Base-by-base conservation (phyloP, 64 coral and sea anemone species). In the Platygyra sinensis region DNA sequence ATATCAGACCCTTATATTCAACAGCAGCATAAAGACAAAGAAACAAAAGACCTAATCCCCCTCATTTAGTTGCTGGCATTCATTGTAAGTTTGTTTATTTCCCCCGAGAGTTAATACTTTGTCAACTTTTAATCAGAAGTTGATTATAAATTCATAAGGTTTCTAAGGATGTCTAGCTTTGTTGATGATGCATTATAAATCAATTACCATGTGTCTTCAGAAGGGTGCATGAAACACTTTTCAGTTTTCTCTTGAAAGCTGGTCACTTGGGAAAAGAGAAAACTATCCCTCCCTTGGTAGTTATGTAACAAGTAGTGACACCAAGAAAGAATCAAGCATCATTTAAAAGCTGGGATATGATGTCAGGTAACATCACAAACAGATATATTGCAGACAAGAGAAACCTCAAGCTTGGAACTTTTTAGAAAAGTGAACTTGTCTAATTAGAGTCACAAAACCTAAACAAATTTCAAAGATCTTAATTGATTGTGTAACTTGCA, bases 31-130 rank as follows among this genome's bases (percentile, higher is more conserved):
- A 27, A 69, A 69, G 22, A 69, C 16, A 11, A 69, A 25, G 22
- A 46, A 57, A 79, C 76, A 79, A 77, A 79, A 29, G 51, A 14
- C 11, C 55, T 79, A 79, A 79, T 79, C 49, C 76, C 76, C 30
- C 22, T 79, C 25, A 29, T 29, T 30, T n/a, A 27, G 17, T 18
- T 6, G 11, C 27, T 39, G 3, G 19, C 76, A 55, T 15, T 52
- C 8, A 5, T 46, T 27, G 4, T 60, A 22, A 20, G 65, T 22
- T 61, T 20, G 28, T 14, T 31, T 17, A 30, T 61, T 80, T 61
- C 78, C 78, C 55, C 55, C 19, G 78, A 80, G 78, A 61, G 61
- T 62, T 16, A 80, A 2, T 69, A 27, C 51, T 27, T 10, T 80
- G 52, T 80, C n/a, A 31, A 5, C 17, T 36, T 6, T 61, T 61